These are phyloP conservation scores for Ctena decussata DNA, from an alignment of 2,888 invertebrate genomes.

Conservation along the genomic window DNA sequence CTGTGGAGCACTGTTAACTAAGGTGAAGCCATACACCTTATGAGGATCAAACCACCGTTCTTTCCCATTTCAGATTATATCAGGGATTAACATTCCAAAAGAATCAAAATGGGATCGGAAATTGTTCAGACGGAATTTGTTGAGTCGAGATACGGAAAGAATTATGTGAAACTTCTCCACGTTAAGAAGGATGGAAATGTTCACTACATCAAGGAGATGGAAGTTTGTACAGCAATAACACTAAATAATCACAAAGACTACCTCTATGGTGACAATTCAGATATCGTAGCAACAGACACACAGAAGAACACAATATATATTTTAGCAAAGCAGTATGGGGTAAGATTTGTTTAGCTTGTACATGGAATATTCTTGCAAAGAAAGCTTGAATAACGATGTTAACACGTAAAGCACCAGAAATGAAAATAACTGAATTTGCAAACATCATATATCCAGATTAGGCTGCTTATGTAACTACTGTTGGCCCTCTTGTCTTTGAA, in stretches of 20 bases:
- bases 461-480: too few species aligned
- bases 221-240: conserved; percentile 92
- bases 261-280: conserved; percentile 92
- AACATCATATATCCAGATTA: too few species aligned
- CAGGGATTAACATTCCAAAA: background rate
- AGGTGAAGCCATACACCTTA: too few species aligned
- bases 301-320: conserved; percentile 94
- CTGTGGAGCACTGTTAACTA: too few species aligned
- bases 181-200: conserved; percentile 90
- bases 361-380: too few species aligned
- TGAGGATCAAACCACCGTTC: too few species aligned
- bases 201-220: conserved; percentile 92
- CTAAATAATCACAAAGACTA: conserved; percentile 92
- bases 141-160: conserved; percentile 92
- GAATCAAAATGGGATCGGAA: conserved; percentile 37
- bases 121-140: conserved; percentile 86
- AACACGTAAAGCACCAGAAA: too few species aligned
- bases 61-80: background rate
- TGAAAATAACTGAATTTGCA: too few species aligned
- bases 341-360: conserved; percentile 80
- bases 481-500: too few species aligned
- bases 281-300: conserved; percentile 94
- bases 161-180: conserved; percentile 92
- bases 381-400: too few species aligned
- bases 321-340: conserved; percentile 92